Conservation (phyloP, 2,797 vertebrate species). For the Myotis findleyi region DNA sequence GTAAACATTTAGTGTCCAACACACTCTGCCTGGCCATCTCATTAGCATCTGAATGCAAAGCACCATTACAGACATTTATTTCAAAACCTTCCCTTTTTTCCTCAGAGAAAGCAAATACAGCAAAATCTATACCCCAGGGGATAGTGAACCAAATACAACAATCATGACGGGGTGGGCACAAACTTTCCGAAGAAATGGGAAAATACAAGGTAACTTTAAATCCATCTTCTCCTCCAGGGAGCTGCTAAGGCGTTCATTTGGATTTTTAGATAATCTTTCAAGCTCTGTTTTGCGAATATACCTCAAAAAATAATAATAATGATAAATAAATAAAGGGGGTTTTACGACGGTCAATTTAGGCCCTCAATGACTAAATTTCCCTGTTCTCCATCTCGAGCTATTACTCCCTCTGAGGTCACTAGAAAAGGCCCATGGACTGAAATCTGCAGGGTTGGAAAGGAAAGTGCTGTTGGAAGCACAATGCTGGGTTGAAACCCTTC, state of each 20-base stretch:
- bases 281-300: constrained; percentile 51
- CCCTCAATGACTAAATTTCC: background rate
- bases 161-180: background rate
- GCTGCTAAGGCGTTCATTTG: background rate
- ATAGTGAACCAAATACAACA: background rate
- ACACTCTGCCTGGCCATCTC: constrained; percentile 21
- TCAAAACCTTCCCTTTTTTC: constrained; percentile 45
- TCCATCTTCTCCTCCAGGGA: background rate
- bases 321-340: background rate
- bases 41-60: constrained; percentile 74
- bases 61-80: constrained; percentile 50
- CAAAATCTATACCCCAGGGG: constrained; percentile 21
- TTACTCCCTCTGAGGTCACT: background rate
- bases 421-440: background rate
- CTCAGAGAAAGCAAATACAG: constrained; percentile 61
- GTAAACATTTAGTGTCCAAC: constrained; percentile 63
- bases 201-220: background rate
- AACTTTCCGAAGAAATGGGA: background rate
- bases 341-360: background rate
- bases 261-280: constrained; percentile 50
- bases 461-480: background rate
- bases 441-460: background rate
- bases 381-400: background rate
- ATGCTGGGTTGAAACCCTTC: background rate
- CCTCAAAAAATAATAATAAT: background rate